Evolutionary conservation across 2,888 invertebrate species (phyloP).

Genomic region (Drosophila robusta): DNA sequence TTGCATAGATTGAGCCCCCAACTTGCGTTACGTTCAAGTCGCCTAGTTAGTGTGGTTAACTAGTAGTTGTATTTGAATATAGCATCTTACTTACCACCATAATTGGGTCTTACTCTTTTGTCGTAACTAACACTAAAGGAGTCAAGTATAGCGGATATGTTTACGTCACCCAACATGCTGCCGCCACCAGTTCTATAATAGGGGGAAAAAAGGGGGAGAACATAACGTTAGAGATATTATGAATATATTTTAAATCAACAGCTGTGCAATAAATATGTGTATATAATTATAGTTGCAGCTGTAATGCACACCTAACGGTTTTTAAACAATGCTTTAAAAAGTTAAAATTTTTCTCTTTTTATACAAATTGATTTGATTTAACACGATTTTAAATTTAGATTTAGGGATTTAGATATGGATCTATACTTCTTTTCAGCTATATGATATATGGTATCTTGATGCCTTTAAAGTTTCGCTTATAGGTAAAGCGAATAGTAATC

Average conservation of each 20-base stretch:
- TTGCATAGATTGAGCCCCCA: slow-evolving; percentile 37
- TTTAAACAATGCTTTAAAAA: no score
- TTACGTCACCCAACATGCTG: slow-evolving; percentile 96
- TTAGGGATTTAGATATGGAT: no score
- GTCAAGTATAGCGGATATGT: slow-evolving; percentile 97
- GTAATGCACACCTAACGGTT: no score
- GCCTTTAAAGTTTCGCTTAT: no score
- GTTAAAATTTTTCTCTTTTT: no score
- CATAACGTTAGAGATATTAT: no score
- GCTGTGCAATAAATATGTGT: not conserved
- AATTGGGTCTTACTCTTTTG: slow-evolving; percentile 99
- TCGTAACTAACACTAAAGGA: slow-evolving; percentile 98
- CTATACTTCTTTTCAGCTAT: no score
- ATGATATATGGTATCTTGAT: no score
- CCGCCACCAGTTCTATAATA: slow-evolving; percentile 84
- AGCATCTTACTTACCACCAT: slow-evolving; percentile 92
- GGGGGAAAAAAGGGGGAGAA: not conserved
- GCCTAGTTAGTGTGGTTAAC: slow-evolving; percentile 53
- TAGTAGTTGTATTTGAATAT: slow-evolving; percentile 24
- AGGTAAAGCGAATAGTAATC: no score
- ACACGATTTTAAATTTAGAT: no score
- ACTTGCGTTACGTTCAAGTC: slow-evolving; percentile 53
- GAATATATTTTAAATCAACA: not conserved
- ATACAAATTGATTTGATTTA: no score
- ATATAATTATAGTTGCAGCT: not conserved